Evolutionary conservation across 1,140 invertebrate genomes (phyloP), one percentile per base, ranked within the genome.

Genomic region (Tetramorium alpestre): DNA sequence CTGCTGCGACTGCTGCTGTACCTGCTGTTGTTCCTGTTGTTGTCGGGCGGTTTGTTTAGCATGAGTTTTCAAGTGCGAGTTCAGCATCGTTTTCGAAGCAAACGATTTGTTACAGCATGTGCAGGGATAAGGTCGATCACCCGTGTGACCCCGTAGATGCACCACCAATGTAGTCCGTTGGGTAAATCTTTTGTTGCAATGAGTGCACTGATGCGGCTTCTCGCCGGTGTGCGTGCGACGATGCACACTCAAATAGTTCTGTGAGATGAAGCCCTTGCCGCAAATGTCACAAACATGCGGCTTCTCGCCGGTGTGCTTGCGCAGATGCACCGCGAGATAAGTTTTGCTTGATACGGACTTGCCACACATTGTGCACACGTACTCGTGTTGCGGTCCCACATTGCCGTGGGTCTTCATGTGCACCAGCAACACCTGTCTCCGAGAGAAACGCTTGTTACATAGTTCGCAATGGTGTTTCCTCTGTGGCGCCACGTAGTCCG

Each of bases 291-390:
- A 96, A 0, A 94, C 92, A 76, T 96, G 95, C 0, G 96, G 96
- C 86, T 96, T 96, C 51, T 96, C 95, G 0, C 96, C 96, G 88
- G 94, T 97, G 93, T 98, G 98, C 22, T 97, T 98, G 16, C 98
- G 94, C 70, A 98, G 95, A 92, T 98, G 98, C 94, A 99, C 98
- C 49, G 97, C 98, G 10, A 98, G 93, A 16, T 98, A 98, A 0
- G 98, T 97, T 95, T 97, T 97, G 86, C 97, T 97, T 1, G 96
- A 96, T 11, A 96, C 96, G 0, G 94, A 92, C 64, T 96, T 98
- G 16, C 97, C 97, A 92, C 98, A 99, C 1, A 98, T 97, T 16
- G 96, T 95, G 93, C 98, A 99, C 13, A 97, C 93, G 85, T 94
- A 96, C 28, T 95, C 94, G 81, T 93, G 95, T 54, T 95, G 94